Evolutionary conservation across 2,797 vertebrate species (phyloP), one percentile per base, ranked within the genome.

Genomic region (Myripristis murdjan): DNA sequence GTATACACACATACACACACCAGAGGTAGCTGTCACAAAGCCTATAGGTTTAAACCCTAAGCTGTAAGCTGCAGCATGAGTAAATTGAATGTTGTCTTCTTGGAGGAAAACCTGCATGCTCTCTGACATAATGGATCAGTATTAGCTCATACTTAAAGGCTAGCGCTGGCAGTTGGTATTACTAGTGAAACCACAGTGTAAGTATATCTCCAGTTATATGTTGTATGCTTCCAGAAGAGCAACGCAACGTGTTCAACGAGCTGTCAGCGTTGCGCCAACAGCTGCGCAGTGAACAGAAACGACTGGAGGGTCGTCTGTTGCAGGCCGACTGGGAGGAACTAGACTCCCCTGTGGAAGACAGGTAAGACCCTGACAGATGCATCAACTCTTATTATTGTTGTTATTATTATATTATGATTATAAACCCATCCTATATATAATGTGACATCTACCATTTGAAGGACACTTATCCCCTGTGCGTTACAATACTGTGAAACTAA

Each of bases 191-290:
- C 14, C 8, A 3, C 22, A 11, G 51, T 54, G 15, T 59, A 28
- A 28, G 11, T 12, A 7, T 31, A 7, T 31, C 28, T 7, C 31
- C 7, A 4, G 31, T n/a, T 26, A 8, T 20, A 24, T 33, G 3
- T 54, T 47, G 18, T 16, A n/a, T 33, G 0, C 48, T 44, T 75
- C 41, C 67, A 98, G 97, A 95, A 73, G 94, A 96, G 70, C 95
- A 91, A 65, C 94, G 77, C 12, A 94, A 94, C 26, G 93, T 97
- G 59, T 95, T 97, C 79, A 95, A 85, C 37, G 95, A 96, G 80
- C 91, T 98, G 66, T 96, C 96, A 3, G 96, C 94, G 23, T 81
- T 98, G 91, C 95, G 96, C 66, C 95, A 93, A 49, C 96, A 96
- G 78, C 96, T 98, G 39, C 94, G 92, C 24, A 95, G 91, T 0